phyloP scores from a whole-genome alignment of 2,113 vertebrate genomes.

The Rhinolophus ferrumequinum region DNA sequence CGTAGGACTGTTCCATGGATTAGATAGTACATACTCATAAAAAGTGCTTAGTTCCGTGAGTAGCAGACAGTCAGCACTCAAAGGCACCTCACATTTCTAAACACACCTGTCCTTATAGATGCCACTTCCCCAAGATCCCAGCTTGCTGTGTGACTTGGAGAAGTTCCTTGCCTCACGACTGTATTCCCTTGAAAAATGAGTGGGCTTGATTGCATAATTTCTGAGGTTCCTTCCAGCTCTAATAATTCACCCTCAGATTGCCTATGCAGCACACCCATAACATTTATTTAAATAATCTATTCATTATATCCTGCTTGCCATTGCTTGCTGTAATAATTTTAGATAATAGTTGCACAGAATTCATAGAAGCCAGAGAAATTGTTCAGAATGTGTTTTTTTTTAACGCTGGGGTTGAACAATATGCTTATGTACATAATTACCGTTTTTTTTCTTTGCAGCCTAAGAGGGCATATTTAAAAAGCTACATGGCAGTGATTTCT shows the following conservation, averaged over 20 bases:
- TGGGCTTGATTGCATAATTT: background rate
- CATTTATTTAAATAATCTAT: background rate
- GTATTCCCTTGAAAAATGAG: background rate
- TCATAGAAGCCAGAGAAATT: conserved; percentile 45
- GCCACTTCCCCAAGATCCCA: background rate
- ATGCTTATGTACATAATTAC: conserved; percentile 47
- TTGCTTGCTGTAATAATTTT: background rate
- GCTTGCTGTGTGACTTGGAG: background rate
- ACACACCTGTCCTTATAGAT: background rate
- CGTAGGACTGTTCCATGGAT: background rate
- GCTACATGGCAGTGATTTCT: background rate
- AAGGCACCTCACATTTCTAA: background rate
- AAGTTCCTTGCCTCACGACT: background rate
- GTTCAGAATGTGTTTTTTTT: conserved; percentile 3
- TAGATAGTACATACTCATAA: background rate
- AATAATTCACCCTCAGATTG: background rate
- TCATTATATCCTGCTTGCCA: background rate
- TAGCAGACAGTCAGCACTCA: background rate
- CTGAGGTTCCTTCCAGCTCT: background rate
- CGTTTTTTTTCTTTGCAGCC: background rate
- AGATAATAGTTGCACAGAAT: conserved; percentile 44
- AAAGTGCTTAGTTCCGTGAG: background rate
- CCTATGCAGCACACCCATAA: background rate
- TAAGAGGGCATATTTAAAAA: conserved; percentile 23
- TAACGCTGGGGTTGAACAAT: background rate